Conservation (phyloP, 2,888 invertebrate species). For the Limnephilus lunatus region DNA sequence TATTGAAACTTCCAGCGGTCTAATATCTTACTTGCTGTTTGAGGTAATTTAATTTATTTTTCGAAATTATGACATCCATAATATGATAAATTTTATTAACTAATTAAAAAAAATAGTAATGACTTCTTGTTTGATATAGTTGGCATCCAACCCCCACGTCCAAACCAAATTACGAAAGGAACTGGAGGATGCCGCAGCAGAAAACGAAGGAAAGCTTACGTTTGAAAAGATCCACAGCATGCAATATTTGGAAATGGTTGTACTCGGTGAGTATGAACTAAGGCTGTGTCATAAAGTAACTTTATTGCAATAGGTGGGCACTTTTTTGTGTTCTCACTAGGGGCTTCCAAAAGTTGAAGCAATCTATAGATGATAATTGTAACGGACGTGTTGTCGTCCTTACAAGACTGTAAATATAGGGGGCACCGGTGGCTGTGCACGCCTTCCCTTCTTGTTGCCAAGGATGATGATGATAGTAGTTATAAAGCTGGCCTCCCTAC, state of each 20-base stretch:
- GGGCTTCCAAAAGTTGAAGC: no score
- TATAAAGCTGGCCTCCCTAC: no score
- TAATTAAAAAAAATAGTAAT: not conserved
- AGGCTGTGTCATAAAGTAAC: no score
- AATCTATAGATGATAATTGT: no score
- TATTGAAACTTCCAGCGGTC: slow-evolving; percentile 55
- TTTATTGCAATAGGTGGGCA: no score
- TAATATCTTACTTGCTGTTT: slow-evolving; percentile 53
- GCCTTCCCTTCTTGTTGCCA: no score
- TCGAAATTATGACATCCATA: not conserved
- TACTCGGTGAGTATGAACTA: slow-evolving; percentile 36
- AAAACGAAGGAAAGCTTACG: slow-evolving; percentile 48
- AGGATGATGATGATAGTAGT: no score
- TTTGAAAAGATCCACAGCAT: slow-evolving; percentile 48
- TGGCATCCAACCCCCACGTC: slow-evolving; percentile 52
- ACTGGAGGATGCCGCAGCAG: slow-evolving; percentile 27
- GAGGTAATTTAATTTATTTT: slow-evolving; percentile 45
- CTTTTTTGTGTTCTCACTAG: no score
- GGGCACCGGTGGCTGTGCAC: no score
- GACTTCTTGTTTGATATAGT: slow-evolving; percentile 26
- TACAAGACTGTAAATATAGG: no score
- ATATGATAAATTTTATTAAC: not conserved
- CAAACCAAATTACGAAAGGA: slow-evolving; percentile 52
- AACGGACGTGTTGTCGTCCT: no score
- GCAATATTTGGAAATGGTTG: slow-evolving; percentile 54